Conservation (phyloP, 64 coral and sea anemone genomes). For the Montipora cactus region DNA sequence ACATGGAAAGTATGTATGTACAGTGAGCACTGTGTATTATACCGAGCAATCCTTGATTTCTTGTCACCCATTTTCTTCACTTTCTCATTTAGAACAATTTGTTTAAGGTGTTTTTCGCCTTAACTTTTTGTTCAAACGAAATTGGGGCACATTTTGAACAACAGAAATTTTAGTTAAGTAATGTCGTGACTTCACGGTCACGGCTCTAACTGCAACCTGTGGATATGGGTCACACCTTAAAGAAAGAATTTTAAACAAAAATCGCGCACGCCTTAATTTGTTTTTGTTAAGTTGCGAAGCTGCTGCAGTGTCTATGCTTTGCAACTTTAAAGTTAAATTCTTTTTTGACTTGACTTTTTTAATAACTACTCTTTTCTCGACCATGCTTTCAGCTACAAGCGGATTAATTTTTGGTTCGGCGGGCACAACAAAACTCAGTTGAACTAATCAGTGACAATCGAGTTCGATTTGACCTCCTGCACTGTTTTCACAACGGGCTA, state of each 20-base stretch:
- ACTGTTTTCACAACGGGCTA: not conserved
- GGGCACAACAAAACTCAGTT: not conserved
- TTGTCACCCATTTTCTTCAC: not conserved
- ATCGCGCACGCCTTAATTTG: too few species aligned
- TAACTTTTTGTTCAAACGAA: not conserved
- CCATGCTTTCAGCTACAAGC: not conserved
- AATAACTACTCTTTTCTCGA: not conserved
- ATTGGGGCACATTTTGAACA: not conserved
- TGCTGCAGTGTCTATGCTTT: not conserved
- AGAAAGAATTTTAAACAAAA: too few species aligned
- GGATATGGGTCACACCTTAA: not conserved
- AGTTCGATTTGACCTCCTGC: not conserved
- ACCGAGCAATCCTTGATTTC: not conserved
- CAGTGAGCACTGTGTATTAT: not conserved
- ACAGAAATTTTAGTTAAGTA: conserved; percentile 1
- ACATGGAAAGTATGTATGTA: not conserved
- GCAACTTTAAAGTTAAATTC: not conserved
- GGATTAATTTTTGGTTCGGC: not conserved
- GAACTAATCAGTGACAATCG: not conserved
- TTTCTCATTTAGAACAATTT: not conserved
- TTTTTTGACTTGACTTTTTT: not conserved
- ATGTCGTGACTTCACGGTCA: conserved; percentile 17
- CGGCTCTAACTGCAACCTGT: too few species aligned
- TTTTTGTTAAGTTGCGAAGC: too few species aligned
- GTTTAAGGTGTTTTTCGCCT: not conserved